Evolutionary conservation across 2,797 vertebrate species (phyloP).

Genomic region (Leptatherina wallacei): DNA sequence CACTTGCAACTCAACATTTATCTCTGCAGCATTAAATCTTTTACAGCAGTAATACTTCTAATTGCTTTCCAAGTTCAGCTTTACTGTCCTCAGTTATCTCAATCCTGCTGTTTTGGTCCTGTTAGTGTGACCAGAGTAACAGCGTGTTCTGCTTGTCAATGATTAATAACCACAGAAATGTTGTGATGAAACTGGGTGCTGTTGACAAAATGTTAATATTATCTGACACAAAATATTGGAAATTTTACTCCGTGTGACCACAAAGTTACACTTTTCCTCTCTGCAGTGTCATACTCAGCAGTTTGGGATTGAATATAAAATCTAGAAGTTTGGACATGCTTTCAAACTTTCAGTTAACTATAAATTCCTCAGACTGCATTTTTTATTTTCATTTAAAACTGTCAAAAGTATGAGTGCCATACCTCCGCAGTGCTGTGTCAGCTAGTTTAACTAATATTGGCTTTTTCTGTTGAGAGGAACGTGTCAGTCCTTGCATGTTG

Average conservation of each 20-base stretch:
- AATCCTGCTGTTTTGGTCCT: background rate
- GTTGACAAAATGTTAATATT: constrained; percentile 4
- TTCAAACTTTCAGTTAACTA: background rate
- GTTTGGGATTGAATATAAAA: constrained; percentile 2
- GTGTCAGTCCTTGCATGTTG: background rate
- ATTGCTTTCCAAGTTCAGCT: constrained; percentile 2
- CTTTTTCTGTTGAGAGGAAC: background rate
- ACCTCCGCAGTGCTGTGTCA: background rate
- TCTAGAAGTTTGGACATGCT: background rate
- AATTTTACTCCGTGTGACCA: constrained; percentile 4
- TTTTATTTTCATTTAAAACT: background rate
- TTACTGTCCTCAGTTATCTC: constrained; percentile 34
- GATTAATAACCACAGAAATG: constrained; percentile 41
- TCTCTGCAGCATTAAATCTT: constrained; percentile 3
- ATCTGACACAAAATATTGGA: constrained; percentile 14
- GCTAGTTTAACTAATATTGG: background rate
- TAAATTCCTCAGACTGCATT: background rate
- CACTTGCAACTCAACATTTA: constrained; percentile 12
- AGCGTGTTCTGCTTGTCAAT: constrained; percentile 33
- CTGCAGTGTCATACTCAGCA: background rate
- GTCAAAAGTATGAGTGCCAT: background rate
- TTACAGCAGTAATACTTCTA: constrained; percentile 31
- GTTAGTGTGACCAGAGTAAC: constrained; percentile 4
- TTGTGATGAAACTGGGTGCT: constrained; percentile 16
- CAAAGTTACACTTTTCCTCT: background rate